A percentile compares a stretch with the other conserved stretches of the same genome.
phyloP scores from a whole-genome alignment of 2,797 vertebrate species.

The Acrocephalus scirpaceus region DNA sequence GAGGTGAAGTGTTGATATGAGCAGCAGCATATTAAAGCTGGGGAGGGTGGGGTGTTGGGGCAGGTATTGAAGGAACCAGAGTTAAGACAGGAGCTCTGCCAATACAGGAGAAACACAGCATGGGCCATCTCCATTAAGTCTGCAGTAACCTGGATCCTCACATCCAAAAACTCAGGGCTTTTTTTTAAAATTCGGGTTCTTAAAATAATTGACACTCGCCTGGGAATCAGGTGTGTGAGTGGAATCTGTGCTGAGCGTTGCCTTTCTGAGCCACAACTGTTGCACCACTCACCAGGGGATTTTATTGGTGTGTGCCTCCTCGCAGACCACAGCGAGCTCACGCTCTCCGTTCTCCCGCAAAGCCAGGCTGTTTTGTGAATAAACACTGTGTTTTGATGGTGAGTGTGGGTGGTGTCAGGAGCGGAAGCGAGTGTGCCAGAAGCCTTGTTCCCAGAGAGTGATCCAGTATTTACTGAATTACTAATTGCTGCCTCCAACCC shows the following conservation, averaged over 20 bases:
- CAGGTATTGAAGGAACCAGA: neutral
- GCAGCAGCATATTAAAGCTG: neutral
- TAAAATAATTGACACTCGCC: neutral
- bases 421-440: neutral
- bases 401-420: neutral
- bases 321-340: fast-evolving
- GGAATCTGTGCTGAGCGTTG: neutral
- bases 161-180: neutral
- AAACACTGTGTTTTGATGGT: neutral
- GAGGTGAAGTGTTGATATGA: neutral
- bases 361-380: neutral
- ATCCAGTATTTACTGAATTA: neutral
- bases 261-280: neutral
- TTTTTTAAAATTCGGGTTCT: neutral
- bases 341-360: neutral
- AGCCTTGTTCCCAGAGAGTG: neutral
- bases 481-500: neutral
- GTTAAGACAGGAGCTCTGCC: neutral
- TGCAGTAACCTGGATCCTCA: neutral
- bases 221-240: neutral
- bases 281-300: neutral
- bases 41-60: neutral
- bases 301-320: neutral
- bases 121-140: neutral
- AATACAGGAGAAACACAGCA: fast-evolving